Conservation (phyloP, 2,797 vertebrate species). For the Pseudochromis fuscus region DNA sequence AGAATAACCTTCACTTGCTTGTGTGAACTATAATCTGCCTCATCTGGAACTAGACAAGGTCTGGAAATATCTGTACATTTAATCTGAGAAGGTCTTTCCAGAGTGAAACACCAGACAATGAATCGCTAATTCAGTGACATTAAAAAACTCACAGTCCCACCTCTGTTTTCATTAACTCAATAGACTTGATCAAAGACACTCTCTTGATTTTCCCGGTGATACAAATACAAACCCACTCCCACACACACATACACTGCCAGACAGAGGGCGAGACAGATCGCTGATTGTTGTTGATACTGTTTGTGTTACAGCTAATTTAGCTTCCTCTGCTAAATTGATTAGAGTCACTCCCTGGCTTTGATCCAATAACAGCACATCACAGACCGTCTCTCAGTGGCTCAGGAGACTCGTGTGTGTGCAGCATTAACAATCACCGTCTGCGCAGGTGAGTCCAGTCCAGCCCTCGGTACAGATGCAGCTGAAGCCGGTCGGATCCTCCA, state of each 20-base stretch:
- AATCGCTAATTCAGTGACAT: constrained; percentile 13
- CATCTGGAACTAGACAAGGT: background rate
- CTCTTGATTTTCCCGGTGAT: constrained; percentile 10
- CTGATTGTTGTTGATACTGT: constrained; percentile 66
- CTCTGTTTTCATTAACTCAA: constrained; percentile 31
- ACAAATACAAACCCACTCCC: constrained; percentile 9
- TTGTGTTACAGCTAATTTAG: constrained; percentile 66
- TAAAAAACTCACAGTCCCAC: constrained; percentile 1
- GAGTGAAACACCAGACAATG: background rate
- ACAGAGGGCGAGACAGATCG: constrained; percentile 16
- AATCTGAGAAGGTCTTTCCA: background rate
- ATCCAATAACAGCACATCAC: constrained; percentile 68
- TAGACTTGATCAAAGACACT: constrained; percentile 19
- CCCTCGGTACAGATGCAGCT: constrained; percentile 80
- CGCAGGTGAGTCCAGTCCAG: constrained; percentile 85
- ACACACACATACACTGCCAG: constrained; percentile 11
- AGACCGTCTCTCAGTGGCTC: constrained; percentile 40
- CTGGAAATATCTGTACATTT: background rate
- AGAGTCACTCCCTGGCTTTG: constrained; percentile 62
- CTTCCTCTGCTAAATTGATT: constrained; percentile 73
- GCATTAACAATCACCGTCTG: constrained; percentile 75
- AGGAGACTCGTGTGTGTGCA: constrained; percentile 21
- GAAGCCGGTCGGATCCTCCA: constrained; percentile 82
- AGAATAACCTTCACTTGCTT: background rate
- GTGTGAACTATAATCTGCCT: background rate